A percentile compares a stretch with the other conserved stretches of the same genome.
phyloP scores from a whole-genome alignment of 2,888 invertebrate genomes.

The Dendrolimus houi region DNA sequence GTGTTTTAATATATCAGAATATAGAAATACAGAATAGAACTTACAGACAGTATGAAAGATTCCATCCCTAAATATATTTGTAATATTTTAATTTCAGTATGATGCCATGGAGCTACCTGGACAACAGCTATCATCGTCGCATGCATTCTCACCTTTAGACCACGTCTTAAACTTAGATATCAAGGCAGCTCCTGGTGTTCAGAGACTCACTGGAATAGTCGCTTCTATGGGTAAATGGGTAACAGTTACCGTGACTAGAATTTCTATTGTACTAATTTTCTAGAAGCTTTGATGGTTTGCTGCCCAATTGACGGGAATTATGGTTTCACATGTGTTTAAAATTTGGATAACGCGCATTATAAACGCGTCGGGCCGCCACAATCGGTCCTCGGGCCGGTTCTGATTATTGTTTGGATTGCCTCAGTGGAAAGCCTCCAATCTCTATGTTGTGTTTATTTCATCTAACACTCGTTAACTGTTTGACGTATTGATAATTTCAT shows the following conservation, averaged over 20 bases:
- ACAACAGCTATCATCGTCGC: conserved; percentile 63
- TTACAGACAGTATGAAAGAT: not conserved
- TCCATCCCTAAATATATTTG: not conserved
- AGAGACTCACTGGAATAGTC: conserved; percentile 72
- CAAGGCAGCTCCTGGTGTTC: conserved; percentile 56
- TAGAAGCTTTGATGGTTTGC: no score
- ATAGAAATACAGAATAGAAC: not conserved
- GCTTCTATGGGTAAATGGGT: conserved; percentile 67
- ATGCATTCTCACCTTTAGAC: conserved; percentile 61
- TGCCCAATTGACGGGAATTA: no score
- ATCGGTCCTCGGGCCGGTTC: no score
- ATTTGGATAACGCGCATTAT: no score
- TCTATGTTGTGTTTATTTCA: no score
- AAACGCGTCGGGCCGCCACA: no score
- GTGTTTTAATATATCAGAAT: no score
- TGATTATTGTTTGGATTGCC: no score
- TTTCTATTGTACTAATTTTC: not conserved
- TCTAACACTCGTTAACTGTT: no score
- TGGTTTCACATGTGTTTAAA: no score
- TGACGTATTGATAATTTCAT: no score
- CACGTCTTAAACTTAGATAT: conserved; percentile 65
- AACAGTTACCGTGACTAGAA: not conserved
- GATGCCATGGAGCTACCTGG: conserved; percentile 65
- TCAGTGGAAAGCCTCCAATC: no score
- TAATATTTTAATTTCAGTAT: conserved; percentile 27